These are phyloP conservation scores for Galleria mellonella DNA, from an alignment of 1,140 invertebrate species.

Conservation along the genomic window DNA sequence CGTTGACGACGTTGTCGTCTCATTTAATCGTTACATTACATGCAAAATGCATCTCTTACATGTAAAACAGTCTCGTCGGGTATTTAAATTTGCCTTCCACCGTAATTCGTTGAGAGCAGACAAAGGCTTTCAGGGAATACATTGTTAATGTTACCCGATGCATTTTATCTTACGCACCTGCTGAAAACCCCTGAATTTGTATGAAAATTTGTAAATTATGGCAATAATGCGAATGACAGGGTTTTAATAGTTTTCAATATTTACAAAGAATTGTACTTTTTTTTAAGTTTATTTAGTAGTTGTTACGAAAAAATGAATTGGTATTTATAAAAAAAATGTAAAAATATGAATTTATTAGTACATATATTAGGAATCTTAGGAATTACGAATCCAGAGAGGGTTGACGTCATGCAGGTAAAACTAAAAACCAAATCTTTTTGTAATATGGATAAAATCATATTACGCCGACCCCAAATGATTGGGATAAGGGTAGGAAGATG, in stretches of 20 bases:
- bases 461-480: too few relatives aligned
- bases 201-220: slow-evolving; percentile 16
- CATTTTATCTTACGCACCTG: slow-evolving; percentile 36
- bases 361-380: too few relatives aligned
- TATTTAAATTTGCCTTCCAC: slow-evolving; percentile 69
- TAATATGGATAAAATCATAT: too few relatives aligned
- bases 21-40: slow-evolving; percentile 63
- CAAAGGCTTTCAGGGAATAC: slow-evolving; percentile 58
- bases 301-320: too few relatives aligned
- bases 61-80: slow-evolving; percentile 66
- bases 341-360: too few relatives aligned
- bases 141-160: slow-evolving; percentile 54
- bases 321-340: too few relatives aligned
- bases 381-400: too few relatives aligned
- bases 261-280: too few relatives aligned
- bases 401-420: too few relatives aligned
- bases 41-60: slow-evolving; percentile 71
- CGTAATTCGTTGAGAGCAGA: slow-evolving; percentile 64
- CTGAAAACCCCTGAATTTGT: slow-evolving; percentile 12
- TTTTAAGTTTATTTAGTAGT: too few relatives aligned
- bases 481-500: too few relatives aligned
- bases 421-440: too few relatives aligned
- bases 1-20: slow-evolving; percentile 34
- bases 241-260: not conserved
- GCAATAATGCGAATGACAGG: not conserved